phyloP scores from a whole-genome alignment of 2,888 invertebrate genomes.

The Tubulanus polymorphus region DNA sequence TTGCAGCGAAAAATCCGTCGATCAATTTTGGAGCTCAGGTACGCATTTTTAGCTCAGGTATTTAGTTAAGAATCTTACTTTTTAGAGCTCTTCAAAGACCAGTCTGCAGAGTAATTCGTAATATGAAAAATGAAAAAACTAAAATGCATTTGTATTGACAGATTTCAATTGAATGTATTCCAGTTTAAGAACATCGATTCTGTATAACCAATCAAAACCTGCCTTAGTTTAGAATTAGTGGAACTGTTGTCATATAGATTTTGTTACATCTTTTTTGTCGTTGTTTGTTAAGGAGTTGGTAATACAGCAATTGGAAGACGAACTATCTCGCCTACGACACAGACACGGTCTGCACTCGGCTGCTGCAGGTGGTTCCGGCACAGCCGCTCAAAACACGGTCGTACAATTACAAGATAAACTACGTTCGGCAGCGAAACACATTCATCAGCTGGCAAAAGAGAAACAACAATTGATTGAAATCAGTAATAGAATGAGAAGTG shows the following conservation, averaged over 20 bases:
- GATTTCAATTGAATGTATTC: too few species aligned
- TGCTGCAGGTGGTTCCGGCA: neutral
- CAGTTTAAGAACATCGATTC: too few species aligned
- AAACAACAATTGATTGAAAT: constrained; percentile 49
- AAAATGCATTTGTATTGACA: too few species aligned
- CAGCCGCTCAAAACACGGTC: constrained; percentile 1
- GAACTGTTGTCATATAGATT: too few species aligned
- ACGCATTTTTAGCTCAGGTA: neutral
- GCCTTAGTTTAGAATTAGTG: too few species aligned
- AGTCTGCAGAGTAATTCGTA: too few species aligned
- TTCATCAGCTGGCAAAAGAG: constrained; percentile 44
- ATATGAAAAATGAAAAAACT: too few species aligned
- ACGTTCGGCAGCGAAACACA: constrained; percentile 40
- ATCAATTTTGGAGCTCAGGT: constrained; percentile 51
- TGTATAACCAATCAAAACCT: too few species aligned
- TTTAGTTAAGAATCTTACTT: neutral
- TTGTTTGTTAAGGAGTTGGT: constrained; percentile 38
- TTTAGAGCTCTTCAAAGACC: too few species aligned
- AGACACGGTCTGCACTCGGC: constrained; percentile 6
- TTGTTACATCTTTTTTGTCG: neutral
- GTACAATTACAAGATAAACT: constrained; percentile 35
- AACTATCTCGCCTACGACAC: constrained; percentile 34
- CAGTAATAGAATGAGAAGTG: constrained; percentile 45
- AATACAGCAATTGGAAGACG: constrained; percentile 51
- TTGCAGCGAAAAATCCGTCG: constrained; percentile 38